A percentile compares a stretch with the other conserved stretches of the same genome.
These are phyloP conservation scores for Coreoperca whiteheadi DNA, from an alignment of 2,113 vertebrate genomes.

Conservation along the genomic window DNA sequence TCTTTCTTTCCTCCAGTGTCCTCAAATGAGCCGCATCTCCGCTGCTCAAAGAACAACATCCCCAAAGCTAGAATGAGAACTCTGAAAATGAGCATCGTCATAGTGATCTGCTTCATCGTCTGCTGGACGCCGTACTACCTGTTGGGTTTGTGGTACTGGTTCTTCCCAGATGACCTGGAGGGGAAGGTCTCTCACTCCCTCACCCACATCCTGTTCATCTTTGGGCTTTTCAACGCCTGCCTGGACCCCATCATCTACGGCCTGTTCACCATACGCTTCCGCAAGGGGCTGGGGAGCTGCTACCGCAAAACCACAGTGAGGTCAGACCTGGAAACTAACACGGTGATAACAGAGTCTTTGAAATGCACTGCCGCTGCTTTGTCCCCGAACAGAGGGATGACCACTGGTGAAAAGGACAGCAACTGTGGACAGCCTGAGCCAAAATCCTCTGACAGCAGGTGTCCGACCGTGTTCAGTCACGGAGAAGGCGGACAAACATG, in stretches of 20 bases:
- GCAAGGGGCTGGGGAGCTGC: constrained; percentile 44
- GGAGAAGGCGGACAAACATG: not conserved
- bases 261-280: constrained; percentile 82
- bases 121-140: constrained; percentile 89
- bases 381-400: not conserved
- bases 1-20: constrained; percentile 57
- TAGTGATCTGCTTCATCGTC: constrained; percentile 85
- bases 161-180: constrained; percentile 85
- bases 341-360: constrained; percentile 7
- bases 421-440: constrained; percentile 7
- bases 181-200: constrained; percentile 83
- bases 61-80: constrained; percentile 86
- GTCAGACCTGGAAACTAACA: constrained; percentile 21
- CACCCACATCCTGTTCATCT: constrained; percentile 87
- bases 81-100: constrained; percentile 87
- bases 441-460: constrained; percentile 5
- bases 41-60: constrained; percentile 86
- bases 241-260: constrained; percentile 86
- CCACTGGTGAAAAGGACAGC: not conserved
- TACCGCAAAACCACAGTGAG: not conserved
- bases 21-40: constrained; percentile 76
- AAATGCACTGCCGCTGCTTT: constrained; percentile 27
- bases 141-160: constrained; percentile 88
- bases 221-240: constrained; percentile 85
- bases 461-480: not conserved